Evolutionary conservation across 1,140 invertebrate species (phyloP), one percentile per base, ranked within the genome.

Genomic region (Mycetomoellerius zeteki): DNA sequence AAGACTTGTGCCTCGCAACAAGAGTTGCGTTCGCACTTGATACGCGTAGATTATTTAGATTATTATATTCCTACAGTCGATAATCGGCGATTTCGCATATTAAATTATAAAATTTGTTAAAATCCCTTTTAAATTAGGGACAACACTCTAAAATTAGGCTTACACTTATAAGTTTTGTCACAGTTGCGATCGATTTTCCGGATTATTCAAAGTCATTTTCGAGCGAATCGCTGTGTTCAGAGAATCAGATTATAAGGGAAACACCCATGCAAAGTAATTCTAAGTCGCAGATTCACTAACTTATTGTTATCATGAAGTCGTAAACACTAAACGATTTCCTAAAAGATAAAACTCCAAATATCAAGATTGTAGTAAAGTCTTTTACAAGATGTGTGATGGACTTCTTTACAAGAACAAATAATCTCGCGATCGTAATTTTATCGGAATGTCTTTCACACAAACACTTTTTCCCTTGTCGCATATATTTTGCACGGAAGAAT

Each of bases 91-190:
- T 7, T 10, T 75, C 43, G 54, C 27, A 3, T 37, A 12, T 64
- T 86, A 54, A 78, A 78, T 88, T 80, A 88, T 27, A 69, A 81
- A 69, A 16, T 69, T 69, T 16, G 24, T 54, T 69, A 43, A 37
- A 69, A 67, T 24, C n/a, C 19, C 6, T 30, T 64, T 10, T 76
- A 43, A n/a, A 27, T 43, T 43, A 43, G 1, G 6, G 47, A 0
- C 19, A 8, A 64, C n/a, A 37, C 2, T 30, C 24, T 37, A 19
- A 56, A n/a, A 69, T 81, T 56, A 64, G 24, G 10, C 60, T 62
- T 69, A 56, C 8, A 52, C n/a, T 67, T 33, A 6, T 10, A 30
- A 52, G 2, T 37, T 60, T 60, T 33, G 4, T 47, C 54, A 62
- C n/a, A 33, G 21, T 30, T 19, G 21, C 37, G 56, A 77, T 62